Percentiles rank a stretch among this genome's conserved stretches.
phyloP scores from a whole-genome alignment of 2,888 invertebrate species.

The Brenthis daphne region DNA sequence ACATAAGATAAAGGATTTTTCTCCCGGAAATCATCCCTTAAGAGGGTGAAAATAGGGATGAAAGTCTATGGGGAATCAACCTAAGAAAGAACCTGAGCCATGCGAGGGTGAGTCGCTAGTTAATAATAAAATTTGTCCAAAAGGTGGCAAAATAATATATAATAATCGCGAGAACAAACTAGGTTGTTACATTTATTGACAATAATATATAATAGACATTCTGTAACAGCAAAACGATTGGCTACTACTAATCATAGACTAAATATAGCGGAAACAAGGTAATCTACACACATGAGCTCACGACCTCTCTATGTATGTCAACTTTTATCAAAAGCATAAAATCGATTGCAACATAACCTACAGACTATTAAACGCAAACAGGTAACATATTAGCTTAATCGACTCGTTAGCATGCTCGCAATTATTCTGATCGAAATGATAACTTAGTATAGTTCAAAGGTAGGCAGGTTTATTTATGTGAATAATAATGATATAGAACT shows the following conservation, averaged over 20 bases:
- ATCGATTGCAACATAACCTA: constrained; percentile 22
- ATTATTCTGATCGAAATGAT: constrained; percentile 26
- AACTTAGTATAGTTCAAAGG: constrained; percentile 12
- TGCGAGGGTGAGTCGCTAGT: too few relatives aligned
- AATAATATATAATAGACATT: too few relatives aligned
- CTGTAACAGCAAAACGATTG: too few relatives aligned
- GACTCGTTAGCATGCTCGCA: constrained; percentile 25
- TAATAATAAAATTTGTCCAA: too few relatives aligned
- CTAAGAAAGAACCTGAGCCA: too few relatives aligned
- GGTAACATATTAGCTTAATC: constrained; percentile 25
- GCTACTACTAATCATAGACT: neutral
- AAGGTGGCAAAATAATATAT: too few relatives aligned
- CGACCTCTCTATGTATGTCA: neutral
- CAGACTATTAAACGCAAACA: constrained; percentile 21
- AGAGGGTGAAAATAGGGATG: too few relatives aligned
- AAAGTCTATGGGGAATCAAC: too few relatives aligned
- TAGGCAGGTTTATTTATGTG: constrained; percentile 6
- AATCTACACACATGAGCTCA: neutral
- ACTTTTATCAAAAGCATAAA: constrained; percentile 17
- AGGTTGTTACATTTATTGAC: too few relatives aligned
- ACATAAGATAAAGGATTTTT: too few relatives aligned
- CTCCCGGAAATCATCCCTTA: too few relatives aligned
- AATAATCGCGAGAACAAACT: too few relatives aligned
- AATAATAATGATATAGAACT: neutral
- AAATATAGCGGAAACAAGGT: neutral